These are phyloP conservation scores for Cariama cristata DNA, from an alignment of 2,113 vertebrate genomes.

Conservation along the genomic window DNA sequence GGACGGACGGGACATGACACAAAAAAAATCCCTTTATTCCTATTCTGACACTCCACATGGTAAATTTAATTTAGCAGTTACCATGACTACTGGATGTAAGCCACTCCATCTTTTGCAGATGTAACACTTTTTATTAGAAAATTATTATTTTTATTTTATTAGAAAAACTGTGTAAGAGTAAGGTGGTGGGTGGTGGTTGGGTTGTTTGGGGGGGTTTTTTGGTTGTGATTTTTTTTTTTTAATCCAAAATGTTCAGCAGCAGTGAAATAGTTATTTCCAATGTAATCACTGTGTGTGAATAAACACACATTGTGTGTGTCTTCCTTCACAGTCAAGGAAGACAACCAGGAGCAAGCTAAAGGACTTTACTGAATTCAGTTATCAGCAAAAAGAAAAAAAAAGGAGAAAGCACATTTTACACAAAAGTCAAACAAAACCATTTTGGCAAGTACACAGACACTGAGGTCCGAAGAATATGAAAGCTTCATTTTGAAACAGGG, in stretches of 20 bases:
- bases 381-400: neutral
- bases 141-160: no score
- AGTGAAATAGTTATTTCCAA: neutral
- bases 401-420: neutral
- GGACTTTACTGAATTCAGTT: neutral
- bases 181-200: neutral
- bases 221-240: neutral
- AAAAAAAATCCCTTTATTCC: neutral
- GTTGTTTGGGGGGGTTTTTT: neutral
- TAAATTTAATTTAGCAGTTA: neutral
- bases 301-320: neutral
- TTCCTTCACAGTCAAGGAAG: neutral
- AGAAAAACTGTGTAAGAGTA: neutral
- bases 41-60: neutral
- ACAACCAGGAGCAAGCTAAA: neutral
- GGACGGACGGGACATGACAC: no score
- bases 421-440: neutral
- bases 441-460: neutral
- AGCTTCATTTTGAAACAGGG: neutral
- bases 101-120: neutral
- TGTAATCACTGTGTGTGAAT: neutral
- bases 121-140: neutral
- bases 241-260: neutral
- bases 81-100: neutral
- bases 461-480: neutral